These are phyloP conservation scores for Lota lota DNA, from an alignment of 2,113 vertebrate genomes.

Conservation along the genomic window DNA sequence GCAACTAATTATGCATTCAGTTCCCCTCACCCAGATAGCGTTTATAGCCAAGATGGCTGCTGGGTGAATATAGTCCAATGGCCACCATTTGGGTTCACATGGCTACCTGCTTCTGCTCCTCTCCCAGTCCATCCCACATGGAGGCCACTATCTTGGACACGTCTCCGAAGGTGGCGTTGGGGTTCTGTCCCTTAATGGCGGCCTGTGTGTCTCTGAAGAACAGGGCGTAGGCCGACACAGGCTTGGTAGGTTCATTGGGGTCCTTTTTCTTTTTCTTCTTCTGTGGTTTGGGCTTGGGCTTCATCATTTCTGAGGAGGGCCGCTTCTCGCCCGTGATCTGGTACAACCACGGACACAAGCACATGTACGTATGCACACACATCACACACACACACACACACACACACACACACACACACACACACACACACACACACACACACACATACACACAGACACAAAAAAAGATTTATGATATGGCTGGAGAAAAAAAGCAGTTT, in stretches of 20 bases:
- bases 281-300: conserved; percentile 94
- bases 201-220: conserved; percentile 99
- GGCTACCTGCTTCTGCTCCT: conserved; percentile 94
- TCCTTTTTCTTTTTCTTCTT: conserved; percentile 99
- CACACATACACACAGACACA: too few species aligned
- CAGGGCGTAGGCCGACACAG: conserved; percentile 94
- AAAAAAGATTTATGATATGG: too few species aligned
- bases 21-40: too few species aligned
- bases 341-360: conserved; percentile 34
- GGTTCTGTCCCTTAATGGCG: conserved; percentile 96
- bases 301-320: conserved; percentile 90
- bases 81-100: neutral
- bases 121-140: conserved; percentile 97
- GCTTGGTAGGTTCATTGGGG: conserved; percentile 96
- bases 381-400: too few species aligned
- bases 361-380: too few species aligned
- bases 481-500: too few species aligned
- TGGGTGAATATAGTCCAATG: neutral
- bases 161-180: conserved; percentile 95
- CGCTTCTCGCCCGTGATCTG: conserved; percentile 93
- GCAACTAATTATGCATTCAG: too few species aligned
- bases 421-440: too few species aligned
- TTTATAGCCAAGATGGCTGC: too few species aligned
- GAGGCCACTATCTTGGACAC: conserved; percentile 98
- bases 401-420: too few species aligned